Evolutionary conservation across 2,797 vertebrate species (phyloP).

Genomic region (Lacerta bilineata): DNA sequence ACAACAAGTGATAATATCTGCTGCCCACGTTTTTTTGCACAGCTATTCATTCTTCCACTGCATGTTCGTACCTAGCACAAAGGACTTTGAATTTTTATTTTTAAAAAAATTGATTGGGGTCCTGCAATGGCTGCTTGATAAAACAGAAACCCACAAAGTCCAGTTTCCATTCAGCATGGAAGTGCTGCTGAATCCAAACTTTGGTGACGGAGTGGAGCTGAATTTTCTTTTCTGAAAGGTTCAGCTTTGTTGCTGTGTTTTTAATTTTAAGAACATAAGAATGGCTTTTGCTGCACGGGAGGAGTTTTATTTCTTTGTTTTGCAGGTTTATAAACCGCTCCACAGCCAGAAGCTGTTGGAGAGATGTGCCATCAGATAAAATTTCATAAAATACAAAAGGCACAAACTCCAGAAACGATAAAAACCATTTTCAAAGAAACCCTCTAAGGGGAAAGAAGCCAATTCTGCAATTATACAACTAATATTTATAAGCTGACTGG

Average conservation of each 20-base stretch:
- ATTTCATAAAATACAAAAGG: too few relatives aligned
- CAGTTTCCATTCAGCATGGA: neutral
- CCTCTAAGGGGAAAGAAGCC: too few relatives aligned
- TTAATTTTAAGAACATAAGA: too few relatives aligned
- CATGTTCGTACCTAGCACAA: neutral
- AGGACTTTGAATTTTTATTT: neutral
- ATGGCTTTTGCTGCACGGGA: too few relatives aligned
- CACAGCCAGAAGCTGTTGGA: too few relatives aligned
- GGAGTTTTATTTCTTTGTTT: too few relatives aligned
- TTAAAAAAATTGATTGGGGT: neutral
- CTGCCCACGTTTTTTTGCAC: neutral
- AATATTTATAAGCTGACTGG: too few relatives aligned
- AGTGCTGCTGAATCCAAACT: neutral
- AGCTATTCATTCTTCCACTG: accelerated
- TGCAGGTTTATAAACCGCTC: too few relatives aligned
- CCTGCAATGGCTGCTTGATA: accelerated
- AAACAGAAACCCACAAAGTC: neutral
- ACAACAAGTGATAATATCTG: neutral
- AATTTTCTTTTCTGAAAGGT: neutral
- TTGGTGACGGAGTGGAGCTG: neutral
- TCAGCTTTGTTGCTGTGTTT: neutral
- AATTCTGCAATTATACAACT: too few relatives aligned
- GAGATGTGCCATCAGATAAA: too few relatives aligned
- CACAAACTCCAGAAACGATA: too few relatives aligned
- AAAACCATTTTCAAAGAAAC: too few relatives aligned